A percentile compares a stretch with the other conserved stretches of the same genome.
phyloP scores from a whole-genome alignment of 2,888 invertebrate genomes.

The Leucophora obtusa region DNA sequence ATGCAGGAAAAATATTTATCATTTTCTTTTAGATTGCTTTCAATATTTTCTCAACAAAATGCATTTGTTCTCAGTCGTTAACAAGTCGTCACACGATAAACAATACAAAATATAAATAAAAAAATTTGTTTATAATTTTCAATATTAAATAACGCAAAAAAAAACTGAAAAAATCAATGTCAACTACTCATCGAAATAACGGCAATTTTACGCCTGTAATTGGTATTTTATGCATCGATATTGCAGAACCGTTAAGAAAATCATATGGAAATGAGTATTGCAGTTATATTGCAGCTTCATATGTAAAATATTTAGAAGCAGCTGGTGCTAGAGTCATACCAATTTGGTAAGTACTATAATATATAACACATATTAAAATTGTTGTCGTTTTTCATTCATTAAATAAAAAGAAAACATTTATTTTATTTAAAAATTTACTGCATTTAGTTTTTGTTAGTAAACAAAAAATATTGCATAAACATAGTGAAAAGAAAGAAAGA shows the following conservation, averaged over 20 bases:
- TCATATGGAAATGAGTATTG: conserved; percentile 80
- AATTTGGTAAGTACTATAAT: conserved; percentile 82
- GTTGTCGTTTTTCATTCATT: background rate
- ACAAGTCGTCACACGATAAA: conserved; percentile 17
- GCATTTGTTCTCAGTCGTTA: conserved; percentile 34
- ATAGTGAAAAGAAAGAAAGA: background rate
- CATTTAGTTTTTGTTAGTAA: background rate
- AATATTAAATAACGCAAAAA: background rate
- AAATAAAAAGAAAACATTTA: background rate
- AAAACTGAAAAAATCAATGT: conserved; percentile 18
- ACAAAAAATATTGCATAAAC: background rate
- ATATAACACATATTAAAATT: background rate
- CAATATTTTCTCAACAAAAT: conserved; percentile 4
- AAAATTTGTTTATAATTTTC: conserved; percentile 3
- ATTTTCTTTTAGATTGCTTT: background rate
- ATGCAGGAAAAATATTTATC: background rate
- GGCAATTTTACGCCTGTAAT: conserved; percentile 79
- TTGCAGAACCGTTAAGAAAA: conserved; percentile 80
- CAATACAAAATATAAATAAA: background rate
- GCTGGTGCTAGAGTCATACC: conserved; percentile 91
- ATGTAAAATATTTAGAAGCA: conserved; percentile 91
- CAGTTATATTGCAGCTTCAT: conserved; percentile 90
- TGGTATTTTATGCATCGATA: conserved; percentile 87
- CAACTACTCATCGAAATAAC: conserved; percentile 1
- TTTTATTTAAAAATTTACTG: background rate